Conservation (phyloP, 1,140 invertebrate species). For the Ephestia elutella region DNA sequence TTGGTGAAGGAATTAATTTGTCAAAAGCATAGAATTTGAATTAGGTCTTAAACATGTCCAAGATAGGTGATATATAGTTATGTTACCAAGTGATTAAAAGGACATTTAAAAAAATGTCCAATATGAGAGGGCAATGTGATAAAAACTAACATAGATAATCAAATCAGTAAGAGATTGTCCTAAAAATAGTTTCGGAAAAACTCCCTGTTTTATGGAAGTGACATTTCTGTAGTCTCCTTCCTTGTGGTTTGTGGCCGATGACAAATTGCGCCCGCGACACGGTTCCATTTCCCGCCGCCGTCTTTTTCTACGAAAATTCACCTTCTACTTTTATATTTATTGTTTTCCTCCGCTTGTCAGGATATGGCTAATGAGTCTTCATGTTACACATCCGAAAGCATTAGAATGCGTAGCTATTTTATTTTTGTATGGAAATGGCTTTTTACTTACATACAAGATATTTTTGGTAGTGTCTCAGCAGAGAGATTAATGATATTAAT, state of each 20-base stretch:
- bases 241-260: slow-evolving; percentile 6
- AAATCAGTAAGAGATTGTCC: too few species aligned
- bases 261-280: slow-evolving; percentile 12
- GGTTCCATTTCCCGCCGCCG: slow-evolving; percentile 4
- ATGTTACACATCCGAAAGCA: background rate
- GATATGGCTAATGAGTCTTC: background rate
- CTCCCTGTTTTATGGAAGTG: background rate
- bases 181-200: too few species aligned
- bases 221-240: background rate
- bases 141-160: too few species aligned
- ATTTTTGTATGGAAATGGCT: background rate
- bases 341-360: slow-evolving; percentile 4
- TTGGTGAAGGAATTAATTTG: too few species aligned
- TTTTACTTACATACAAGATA: background rate
- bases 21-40: too few species aligned
- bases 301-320: slow-evolving; percentile 7
- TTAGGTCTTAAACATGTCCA: too few species aligned
- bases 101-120: too few species aligned
- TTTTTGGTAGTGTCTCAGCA: too few species aligned
- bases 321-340: slow-evolving; percentile 5
- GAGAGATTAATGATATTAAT: too few species aligned
- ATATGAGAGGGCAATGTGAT: too few species aligned
- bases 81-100: too few species aligned
- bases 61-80: too few species aligned
- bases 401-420: background rate